Percentiles rank a stretch among this genome's conserved stretches.
Conservation (phyloP, 1,140 invertebrate genomes). For the Ptiloglossa arizonensis region DNA sequence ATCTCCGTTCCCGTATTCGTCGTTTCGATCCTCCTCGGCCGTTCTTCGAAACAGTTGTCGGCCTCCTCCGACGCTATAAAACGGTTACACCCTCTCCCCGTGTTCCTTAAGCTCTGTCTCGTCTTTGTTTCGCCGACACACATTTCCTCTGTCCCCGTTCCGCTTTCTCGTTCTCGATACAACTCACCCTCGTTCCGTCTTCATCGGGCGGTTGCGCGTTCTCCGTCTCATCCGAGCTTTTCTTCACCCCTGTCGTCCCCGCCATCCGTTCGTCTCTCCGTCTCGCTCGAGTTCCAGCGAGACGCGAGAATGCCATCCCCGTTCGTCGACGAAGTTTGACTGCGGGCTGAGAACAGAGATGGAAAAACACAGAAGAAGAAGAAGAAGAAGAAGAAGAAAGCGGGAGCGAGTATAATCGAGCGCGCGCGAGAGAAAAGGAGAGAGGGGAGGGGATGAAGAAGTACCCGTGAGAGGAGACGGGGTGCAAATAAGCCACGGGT, state of each 20-base stretch:
- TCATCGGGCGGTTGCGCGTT: background rate
- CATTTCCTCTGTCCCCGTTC: background rate
- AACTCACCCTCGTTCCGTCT: background rate
- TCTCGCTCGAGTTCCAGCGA: slow-evolving; percentile 9
- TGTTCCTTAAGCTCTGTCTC: background rate
- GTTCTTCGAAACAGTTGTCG: background rate
- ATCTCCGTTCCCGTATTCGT: background rate
- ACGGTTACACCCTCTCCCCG: too few relatives aligned
- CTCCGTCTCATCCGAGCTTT: background rate
- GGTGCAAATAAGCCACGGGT: slow-evolving; percentile 16
- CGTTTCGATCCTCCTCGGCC: background rate
- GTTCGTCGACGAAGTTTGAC: slow-evolving; percentile 37
- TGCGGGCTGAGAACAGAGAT: background rate
- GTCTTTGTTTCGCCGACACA: background rate
- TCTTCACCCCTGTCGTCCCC: too few relatives aligned
- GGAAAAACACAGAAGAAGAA: background rate
- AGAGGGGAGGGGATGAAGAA: slow-evolving; percentile 27
- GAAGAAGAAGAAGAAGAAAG: background rate
- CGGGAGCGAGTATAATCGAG: slow-evolving; percentile 26
- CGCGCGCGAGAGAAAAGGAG: slow-evolving; percentile 1
- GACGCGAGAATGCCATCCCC: slow-evolving; percentile 27
- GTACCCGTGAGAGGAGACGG: background rate
- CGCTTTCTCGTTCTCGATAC: background rate
- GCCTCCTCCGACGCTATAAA: background rate
- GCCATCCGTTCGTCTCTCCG: too few relatives aligned